phyloP scores from a whole-genome alignment of 2,113 vertebrate species.

The Fregetta grallaria region DNA sequence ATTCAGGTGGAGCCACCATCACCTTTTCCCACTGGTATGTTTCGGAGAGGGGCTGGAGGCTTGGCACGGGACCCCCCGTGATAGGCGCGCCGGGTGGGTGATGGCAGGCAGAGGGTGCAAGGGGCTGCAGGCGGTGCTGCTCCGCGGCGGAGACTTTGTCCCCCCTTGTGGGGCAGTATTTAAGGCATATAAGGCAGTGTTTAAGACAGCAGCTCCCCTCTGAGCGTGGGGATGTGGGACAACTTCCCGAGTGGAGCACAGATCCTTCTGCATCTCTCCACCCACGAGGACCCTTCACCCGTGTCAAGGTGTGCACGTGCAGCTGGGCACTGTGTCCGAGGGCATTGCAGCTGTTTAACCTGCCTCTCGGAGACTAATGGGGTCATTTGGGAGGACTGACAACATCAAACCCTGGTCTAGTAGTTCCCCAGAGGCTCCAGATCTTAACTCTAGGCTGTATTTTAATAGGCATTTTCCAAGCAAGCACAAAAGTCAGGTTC shows the following conservation, averaged over 20 bases:
- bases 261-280: background rate
- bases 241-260: background rate
- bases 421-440: background rate
- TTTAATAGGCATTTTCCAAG: background rate
- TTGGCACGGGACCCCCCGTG: accelerated
- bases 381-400: background rate
- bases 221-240: accelerated
- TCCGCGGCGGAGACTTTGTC: accelerated
- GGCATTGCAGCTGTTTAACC: background rate
- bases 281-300: accelerated
- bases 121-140: background rate
- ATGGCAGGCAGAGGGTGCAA: background rate
- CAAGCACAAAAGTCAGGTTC: background rate
- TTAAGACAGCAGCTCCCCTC: background rate
- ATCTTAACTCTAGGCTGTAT: background rate
- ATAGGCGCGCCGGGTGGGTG: accelerated
- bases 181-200: background rate
- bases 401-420: background rate
- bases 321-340: accelerated
- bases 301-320: accelerated
- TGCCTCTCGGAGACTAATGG: background rate
- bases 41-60: background rate
- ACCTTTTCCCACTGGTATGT: background rate
- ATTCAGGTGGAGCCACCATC: background rate
- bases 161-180: background rate